phyloP scores from a whole-genome alignment of 2,113 vertebrate genomes.

The Corydoras sp. region DNA sequence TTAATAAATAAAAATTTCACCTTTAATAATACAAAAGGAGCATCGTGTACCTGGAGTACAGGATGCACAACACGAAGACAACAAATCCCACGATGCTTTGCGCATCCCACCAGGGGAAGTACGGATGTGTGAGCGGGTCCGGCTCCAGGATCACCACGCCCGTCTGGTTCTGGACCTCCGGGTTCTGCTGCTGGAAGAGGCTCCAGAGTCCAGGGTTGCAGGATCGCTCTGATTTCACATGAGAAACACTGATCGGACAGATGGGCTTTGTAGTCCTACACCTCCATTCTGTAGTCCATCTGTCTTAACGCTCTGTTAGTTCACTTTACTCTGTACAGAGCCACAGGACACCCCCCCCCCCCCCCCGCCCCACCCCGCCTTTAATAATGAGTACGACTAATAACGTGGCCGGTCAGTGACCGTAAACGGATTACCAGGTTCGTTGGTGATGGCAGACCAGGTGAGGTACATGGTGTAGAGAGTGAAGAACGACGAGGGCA shows the following conservation, averaged over 20 bases:
- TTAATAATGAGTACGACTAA: no score
- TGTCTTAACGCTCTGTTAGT: no score
- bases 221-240: conserved; percentile 61
- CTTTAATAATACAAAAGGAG: neutral
- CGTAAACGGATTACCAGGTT: conserved; percentile 69
- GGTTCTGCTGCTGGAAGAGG: conserved; percentile 70
- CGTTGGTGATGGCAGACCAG: conserved; percentile 92
- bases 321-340: no score
- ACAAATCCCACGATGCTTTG: conserved; percentile 75
- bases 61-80: conserved; percentile 82
- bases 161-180: conserved; percentile 74
- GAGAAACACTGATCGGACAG: neutral
- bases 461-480: conserved; percentile 90
- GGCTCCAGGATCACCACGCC: conserved; percentile 59
- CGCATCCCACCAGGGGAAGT: conserved; percentile 77
- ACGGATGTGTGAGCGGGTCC: conserved; percentile 52
- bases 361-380: no score
- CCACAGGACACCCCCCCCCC: no score
- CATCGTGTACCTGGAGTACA: conserved; percentile 82
- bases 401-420: no score
- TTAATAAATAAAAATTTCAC: no score
- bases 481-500: conserved; percentile 90
- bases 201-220: conserved; percentile 85
- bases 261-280: no score
- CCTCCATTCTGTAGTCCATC: no score